These are phyloP conservation scores for Galerucella nymphaeae DNA, from an alignment of 2,888 invertebrate species.

Conservation along the genomic window DNA sequence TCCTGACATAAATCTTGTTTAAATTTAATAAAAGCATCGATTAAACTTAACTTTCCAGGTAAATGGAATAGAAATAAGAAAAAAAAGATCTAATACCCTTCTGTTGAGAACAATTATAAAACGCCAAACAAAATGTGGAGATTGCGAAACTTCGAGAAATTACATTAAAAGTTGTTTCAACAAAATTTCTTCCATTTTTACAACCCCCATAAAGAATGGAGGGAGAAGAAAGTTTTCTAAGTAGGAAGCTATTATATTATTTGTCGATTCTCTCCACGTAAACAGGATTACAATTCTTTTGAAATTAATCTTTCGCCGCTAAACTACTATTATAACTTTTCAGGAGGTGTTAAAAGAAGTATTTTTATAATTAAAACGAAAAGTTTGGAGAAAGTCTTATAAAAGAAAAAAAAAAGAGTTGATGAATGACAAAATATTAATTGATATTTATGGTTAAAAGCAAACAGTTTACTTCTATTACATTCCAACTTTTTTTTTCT, in stretches of 20 bases:
- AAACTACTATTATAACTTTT: conserved; percentile 45
- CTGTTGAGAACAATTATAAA: conserved; percentile 34
- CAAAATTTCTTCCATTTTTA: conserved; percentile 38
- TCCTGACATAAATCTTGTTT: background rate
- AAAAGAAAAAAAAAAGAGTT: too few species aligned
- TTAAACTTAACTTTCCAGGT: conserved; percentile 15
- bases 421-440: too few species aligned
- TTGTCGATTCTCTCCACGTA: conserved; percentile 46
- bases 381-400: background rate
- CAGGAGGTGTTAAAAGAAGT: conserved; percentile 21
- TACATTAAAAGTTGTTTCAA: conserved; percentile 42
- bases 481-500: too few species aligned
- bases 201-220: conserved; percentile 36
- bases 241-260: conserved; percentile 44
- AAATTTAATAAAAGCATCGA: conserved; percentile 7
- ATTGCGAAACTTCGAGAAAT: conserved; percentile 39
- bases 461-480: too few species aligned
- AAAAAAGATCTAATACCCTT: conserved; percentile 18
- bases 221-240: conserved; percentile 37
- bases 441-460: too few species aligned
- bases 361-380: conserved; percentile 18
- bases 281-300: conserved; percentile 47
- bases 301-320: conserved; percentile 48
- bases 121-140: conserved; percentile 37
- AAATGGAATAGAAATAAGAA: conserved; percentile 15